Conservation (phyloP, 1,140 invertebrate species). For the Kradibia gibbosae region DNA sequence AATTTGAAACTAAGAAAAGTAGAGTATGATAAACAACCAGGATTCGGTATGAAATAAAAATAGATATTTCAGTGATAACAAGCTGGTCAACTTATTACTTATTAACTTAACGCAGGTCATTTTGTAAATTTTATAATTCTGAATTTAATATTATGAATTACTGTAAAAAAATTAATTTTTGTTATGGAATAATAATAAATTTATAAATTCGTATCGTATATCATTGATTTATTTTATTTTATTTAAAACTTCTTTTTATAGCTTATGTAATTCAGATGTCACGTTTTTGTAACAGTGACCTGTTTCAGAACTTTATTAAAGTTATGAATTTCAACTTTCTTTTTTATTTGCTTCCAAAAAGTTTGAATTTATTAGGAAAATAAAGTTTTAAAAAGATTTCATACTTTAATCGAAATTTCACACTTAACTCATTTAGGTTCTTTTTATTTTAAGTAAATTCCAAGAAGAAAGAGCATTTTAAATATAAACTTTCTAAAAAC, state of each 20-base stretch:
- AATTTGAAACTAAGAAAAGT: no score
- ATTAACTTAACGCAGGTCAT: no score
- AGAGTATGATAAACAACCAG: background rate
- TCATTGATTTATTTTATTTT: background rate
- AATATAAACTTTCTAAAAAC: background rate
- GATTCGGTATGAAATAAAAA: background rate
- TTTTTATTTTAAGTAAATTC: slow-evolving; percentile 10
- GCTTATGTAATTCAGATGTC: slow-evolving; percentile 24
- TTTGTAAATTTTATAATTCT: no score
- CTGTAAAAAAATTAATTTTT: background rate
- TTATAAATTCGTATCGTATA: background rate
- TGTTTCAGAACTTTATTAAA: slow-evolving; percentile 42
- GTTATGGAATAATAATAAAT: background rate
- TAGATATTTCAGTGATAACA: background rate
- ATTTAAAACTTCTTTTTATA: background rate
- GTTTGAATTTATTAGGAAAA: slow-evolving; percentile 23
- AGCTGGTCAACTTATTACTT: background rate
- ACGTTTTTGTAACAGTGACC: slow-evolving; percentile 34
- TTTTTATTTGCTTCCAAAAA: background rate
- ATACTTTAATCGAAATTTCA: slow-evolving; percentile 19
- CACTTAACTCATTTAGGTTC: background rate
- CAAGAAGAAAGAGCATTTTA: background rate
- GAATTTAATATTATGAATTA: background rate
- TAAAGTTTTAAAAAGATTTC: slow-evolving; percentile 17
- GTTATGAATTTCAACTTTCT: slow-evolving; percentile 39